Base-by-base conservation (phyloP, 2,888 invertebrate species). In the Apomyelois bistriatella region DNA sequence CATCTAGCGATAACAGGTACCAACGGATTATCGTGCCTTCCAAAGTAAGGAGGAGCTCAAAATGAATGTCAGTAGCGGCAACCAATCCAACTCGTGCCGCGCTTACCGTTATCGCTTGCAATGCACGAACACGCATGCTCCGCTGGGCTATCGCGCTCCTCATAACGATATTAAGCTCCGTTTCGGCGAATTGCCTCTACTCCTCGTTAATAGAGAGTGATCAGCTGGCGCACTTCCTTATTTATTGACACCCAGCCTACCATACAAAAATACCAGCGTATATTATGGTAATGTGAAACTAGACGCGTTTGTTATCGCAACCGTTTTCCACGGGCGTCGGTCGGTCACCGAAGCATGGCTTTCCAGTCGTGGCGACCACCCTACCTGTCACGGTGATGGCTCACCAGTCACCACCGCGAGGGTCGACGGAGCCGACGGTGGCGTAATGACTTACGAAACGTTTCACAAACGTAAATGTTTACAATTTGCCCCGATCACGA, bases 301-400 rank as follows among this genome's bases (percentile, higher is more conserved):
- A 58, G 67, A 60, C 54, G 36, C 9, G 60, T 74, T 74, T 62
- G 72, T 68, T 76, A 76, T 75, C 74, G 76, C 68, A 60, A 62
- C 65, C 60, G 68, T 78, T 80, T 82, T 79, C 81, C 80, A 80
- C 71, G 72, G 70, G 67, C 66, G 66, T 65, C 58, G 71, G 66
- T 65, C 58, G 71, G 60, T 73, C 85, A 84, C 62, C 84, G 79
- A 73, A 79, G 82, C 88, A 83, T 88, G 66, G 75, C 83, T 77
- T 72, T 74, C 66, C 73, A 79, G 74, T 74, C 79, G 78, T 85
- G 82, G 86, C 84, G 81, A 79, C 82, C 83, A 88, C 89, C 88
- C 88, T 74, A 83, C 80, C 77, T 82, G 89, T 88, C 76, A 88
- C 87, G 86, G 83, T 88, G 78, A 65, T 85, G 82, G 64, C 64